Conservation (phyloP, 30 jellyfish, hydroid and myxozoan genomes). For the Cassiopea andromeda region DNA sequence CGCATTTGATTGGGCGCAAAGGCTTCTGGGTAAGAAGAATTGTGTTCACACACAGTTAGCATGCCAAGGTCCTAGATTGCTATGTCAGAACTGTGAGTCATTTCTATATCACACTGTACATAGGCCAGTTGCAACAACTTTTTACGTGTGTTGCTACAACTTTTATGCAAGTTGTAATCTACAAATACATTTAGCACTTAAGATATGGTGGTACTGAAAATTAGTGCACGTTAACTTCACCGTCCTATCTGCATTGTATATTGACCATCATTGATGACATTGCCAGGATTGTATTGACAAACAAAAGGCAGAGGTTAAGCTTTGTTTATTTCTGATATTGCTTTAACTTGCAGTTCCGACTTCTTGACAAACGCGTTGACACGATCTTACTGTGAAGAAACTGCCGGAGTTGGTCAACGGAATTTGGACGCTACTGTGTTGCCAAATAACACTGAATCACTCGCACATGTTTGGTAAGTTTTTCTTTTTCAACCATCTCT, state of each 20-base stretch:
- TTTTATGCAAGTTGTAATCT: background rate
- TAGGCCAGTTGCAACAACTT: too few species aligned
- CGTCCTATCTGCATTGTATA: conserved; percentile 10
- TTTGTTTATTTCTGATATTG: conserved; percentile 18
- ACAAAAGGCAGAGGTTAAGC: conserved; percentile 23
- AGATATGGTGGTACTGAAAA: background rate
- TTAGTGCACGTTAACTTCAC: background rate
- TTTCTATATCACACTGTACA: too few species aligned
- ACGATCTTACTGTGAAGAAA: background rate
- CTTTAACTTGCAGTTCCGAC: conserved; percentile 26
- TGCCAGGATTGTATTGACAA: conserved; percentile 6
- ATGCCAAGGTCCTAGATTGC: too few species aligned
- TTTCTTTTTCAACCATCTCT: background rate
- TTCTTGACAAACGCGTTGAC: conserved; percentile 15
- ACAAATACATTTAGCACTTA: background rate
- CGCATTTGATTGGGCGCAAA: too few species aligned
- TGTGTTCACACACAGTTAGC: too few species aligned
- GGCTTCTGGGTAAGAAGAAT: too few species aligned
- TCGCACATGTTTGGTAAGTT: background rate
- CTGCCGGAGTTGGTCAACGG: background rate
- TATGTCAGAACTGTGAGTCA: too few species aligned
- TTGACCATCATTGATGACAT: conserved; percentile 3
- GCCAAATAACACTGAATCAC: background rate
- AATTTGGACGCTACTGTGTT: background rate
- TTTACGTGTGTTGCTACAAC: too few species aligned